These are phyloP conservation scores for Drusus annulatus DNA, from an alignment of 1,140 invertebrate genomes.

Conservation along the genomic window DNA sequence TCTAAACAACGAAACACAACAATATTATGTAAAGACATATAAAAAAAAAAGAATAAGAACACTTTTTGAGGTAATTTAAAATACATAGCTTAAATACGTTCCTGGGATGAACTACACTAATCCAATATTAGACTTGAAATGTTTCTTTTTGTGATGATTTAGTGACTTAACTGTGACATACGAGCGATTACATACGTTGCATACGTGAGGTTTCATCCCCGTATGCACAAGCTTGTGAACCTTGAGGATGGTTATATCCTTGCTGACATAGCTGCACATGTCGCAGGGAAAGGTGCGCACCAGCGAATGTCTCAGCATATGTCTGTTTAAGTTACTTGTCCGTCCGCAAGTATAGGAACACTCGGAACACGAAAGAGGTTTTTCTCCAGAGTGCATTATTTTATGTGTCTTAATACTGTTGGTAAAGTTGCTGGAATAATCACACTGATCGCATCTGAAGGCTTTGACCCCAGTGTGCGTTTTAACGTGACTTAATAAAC, in stretches of 20 bases:
- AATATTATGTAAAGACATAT: no score
- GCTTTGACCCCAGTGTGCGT: conserved; percentile 65
- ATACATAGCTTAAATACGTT: no score
- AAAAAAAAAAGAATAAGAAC: no score
- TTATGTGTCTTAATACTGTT: conserved; percentile 46
- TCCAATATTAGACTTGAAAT: conserved; percentile 22
- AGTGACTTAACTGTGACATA: conserved; percentile 42
- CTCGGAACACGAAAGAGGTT: neutral
- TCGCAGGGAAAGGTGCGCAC: neutral
- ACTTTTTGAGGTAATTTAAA: no score
- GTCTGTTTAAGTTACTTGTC: conserved; percentile 36
- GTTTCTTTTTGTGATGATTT: conserved; percentile 44
- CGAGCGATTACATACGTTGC: conserved; percentile 64
- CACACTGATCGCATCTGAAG: conserved; percentile 63
- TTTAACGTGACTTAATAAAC: conserved; percentile 62
- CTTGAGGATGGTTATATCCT: conserved; percentile 24
- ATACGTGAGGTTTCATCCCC: conserved; percentile 70
- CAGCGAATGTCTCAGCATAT: conserved; percentile 24
- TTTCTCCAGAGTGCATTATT: conserved; percentile 38
- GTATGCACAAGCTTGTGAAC: conserved; percentile 76
- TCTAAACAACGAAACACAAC: no score
- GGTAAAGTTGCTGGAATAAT: conserved; percentile 14
- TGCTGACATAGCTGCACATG: conserved; percentile 19
- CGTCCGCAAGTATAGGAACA: conserved; percentile 24
- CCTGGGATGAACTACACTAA: no score